Evolutionary conservation across 2,113 vertebrate genomes (phyloP), one percentile per base, ranked within the genome.

Genomic region (Cepphus grylle): DNA sequence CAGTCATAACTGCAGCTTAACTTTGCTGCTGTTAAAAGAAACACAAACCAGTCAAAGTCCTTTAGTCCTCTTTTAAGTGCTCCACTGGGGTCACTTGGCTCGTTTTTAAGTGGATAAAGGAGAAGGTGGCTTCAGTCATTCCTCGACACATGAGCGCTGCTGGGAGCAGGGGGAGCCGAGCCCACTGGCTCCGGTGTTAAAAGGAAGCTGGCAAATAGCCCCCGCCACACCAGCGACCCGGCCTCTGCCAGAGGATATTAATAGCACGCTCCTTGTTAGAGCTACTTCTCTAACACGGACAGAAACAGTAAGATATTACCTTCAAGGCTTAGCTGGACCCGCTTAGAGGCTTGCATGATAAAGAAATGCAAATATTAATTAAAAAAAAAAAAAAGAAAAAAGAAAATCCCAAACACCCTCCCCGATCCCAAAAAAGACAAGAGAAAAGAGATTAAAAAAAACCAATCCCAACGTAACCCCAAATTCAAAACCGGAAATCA

Each of bases 321-420:
- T 78, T 47, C 36, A 63, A 11, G 25, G 43, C 73, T 45, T 40
- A 69, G 38, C 42, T 79, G 47, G 22, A 42, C 40, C 45, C 56
- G 55, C 45, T 73, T 45, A 45, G 21, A 55, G 43, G 45, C 20
- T 77, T 42, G 50, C 10, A 30, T 1, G 25, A 38, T 16, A 71
- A 69, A 84, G 34, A 81, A 87, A 78, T 52, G 45, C 30, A 58
- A 58, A 70, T 13, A 30, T 66, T 8, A 20, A 88, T 29, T 45
- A 0, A 49, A 52, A n/a, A 58, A 10, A 12, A 26, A 17, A 23
- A 40, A 30, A 18, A 3, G n/a, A 11, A 36, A 12, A 17, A 12
- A 43, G 58, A 77, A 53, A 12, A 36, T 15, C 22, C 22, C n/a
- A 49, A 69, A 42, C 59, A 42, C 4, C 19, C 5, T 47, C 22